A percentile compares a stretch with the other conserved stretches of the same genome.
These are phyloP conservation scores for Prosapia bicincta DNA, from an alignment of 2,888 invertebrate species.

Conservation along the genomic window DNA sequence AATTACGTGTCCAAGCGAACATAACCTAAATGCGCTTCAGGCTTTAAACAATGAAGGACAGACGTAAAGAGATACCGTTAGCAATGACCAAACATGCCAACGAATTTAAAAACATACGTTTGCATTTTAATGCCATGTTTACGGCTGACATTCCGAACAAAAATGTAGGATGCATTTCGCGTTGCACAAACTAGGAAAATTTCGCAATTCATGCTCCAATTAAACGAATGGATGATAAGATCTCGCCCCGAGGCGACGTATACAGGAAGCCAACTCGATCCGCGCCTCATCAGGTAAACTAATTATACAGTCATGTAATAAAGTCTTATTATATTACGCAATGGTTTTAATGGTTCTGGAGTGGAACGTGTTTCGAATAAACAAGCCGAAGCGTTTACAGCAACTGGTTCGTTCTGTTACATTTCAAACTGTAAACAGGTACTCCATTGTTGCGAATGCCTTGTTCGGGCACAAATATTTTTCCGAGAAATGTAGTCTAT, in stretches of 20 bases:
- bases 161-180: neutral
- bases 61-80: too few species aligned
- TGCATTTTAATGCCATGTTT: too few species aligned
- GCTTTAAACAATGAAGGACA: too few species aligned
- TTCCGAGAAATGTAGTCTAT: too few species aligned
- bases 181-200: neutral
- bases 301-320: neutral
- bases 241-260: neutral
- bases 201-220: conserved; percentile 2
- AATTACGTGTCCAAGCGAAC: too few species aligned
- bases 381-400: neutral
- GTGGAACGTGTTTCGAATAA: neutral
- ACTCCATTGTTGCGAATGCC: neutral
- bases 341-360: neutral
- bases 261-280: neutral
- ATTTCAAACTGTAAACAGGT: neutral
- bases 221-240: neutral
- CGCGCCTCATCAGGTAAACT: neutral
- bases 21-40: too few species aligned
- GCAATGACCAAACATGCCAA: too few species aligned
- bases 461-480: neutral
- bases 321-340: neutral
- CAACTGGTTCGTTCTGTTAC: neutral
- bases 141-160: neutral
- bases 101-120: too few species aligned